A percentile compares a stretch with the other conserved stretches of the same genome.
Conservation (phyloP, 2,113 vertebrate genomes). For the Aix galericulata region DNA sequence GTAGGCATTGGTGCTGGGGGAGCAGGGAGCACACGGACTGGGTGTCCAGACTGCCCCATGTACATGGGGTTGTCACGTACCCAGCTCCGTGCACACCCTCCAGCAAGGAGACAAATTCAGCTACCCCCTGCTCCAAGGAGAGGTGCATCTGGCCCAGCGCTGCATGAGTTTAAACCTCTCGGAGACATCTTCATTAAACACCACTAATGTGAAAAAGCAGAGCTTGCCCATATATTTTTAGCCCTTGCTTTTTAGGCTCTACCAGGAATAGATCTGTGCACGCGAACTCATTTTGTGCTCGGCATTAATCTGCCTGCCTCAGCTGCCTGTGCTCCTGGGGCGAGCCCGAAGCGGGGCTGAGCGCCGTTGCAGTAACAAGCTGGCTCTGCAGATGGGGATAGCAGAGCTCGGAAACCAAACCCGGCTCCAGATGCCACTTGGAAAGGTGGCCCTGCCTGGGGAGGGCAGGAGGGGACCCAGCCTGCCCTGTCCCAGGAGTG, state of each 20-base stretch:
- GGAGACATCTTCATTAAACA: not conserved
- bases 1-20: not conserved
- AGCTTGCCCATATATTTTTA: not conserved
- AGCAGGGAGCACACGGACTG: not conserved
- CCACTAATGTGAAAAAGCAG: not conserved
- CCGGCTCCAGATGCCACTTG: not conserved
- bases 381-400: slow-evolving; percentile 67
- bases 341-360: fast-evolving
- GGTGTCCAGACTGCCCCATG: not conserved
- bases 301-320: not conserved
- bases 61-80: fast-evolving
- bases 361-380: slow-evolving; percentile 36
- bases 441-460: not conserved
- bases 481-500: not conserved
- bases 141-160: not conserved
- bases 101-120: not conserved
- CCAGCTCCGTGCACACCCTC: fast-evolving
- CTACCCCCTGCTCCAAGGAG: not conserved
- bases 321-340: not conserved
- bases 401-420: slow-evolving; percentile 54
- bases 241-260: not conserved
- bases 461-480: not conserved
- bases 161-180: not conserved
- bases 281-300: not conserved
- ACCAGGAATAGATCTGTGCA: not conserved